phyloP scores from a whole-genome alignment of 2,888 invertebrate genomes.

The Podotricha telesiphe region DNA sequence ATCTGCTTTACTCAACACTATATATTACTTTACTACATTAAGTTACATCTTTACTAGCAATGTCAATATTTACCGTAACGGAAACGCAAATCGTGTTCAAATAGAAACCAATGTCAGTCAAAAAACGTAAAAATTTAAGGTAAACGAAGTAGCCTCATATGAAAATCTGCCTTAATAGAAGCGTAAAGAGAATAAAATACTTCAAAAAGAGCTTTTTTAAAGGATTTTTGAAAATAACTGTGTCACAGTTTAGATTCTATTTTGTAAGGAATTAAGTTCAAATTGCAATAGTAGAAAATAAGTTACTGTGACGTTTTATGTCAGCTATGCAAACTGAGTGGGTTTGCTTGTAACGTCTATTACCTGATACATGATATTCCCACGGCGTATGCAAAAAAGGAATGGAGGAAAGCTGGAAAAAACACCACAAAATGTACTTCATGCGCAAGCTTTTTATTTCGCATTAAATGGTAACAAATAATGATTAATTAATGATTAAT shows the following conservation, averaged over 20 bases:
- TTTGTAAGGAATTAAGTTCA: background rate
- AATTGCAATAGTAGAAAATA: background rate
- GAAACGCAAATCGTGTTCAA: slow-evolving; percentile 33
- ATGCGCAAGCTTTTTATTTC: too few species aligned
- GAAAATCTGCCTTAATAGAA: slow-evolving; percentile 24
- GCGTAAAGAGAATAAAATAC: slow-evolving; percentile 13
- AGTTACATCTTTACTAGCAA: background rate
- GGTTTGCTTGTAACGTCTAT: slow-evolving; percentile 62
- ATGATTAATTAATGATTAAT: too few species aligned
- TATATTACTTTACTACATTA: background rate
- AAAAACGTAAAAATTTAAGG: slow-evolving; percentile 31
- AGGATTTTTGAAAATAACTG: background rate
- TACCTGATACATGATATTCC: slow-evolving; percentile 44
- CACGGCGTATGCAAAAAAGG: slow-evolving; percentile 32
- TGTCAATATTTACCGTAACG: slow-evolving; percentile 27
- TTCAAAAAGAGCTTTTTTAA: background rate
- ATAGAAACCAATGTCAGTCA: slow-evolving; percentile 37
- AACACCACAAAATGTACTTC: background rate
- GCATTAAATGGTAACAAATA: too few species aligned
- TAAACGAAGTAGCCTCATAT: slow-evolving; percentile 8
- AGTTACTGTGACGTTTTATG: slow-evolving; percentile 37
- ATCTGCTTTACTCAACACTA: background rate
- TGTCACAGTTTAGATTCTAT: background rate
- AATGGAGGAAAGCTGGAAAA: slow-evolving; percentile 10
- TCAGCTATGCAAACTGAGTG: slow-evolving; percentile 53